Conservation (phyloP, 2,113 vertebrate genomes). For the Mus spicilegus region DNA sequence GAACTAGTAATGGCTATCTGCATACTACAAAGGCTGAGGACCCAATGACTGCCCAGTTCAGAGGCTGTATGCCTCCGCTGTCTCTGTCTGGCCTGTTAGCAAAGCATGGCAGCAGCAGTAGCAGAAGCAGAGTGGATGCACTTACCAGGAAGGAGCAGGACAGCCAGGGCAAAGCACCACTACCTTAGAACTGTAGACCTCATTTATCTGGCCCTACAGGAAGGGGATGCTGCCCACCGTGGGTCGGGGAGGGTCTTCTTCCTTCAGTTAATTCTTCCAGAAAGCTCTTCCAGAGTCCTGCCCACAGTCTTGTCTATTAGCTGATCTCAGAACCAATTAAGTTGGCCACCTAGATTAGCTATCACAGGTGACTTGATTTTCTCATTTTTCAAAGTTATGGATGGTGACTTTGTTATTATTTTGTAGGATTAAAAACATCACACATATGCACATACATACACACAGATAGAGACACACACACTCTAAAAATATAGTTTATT, state of each 20-base stretch:
- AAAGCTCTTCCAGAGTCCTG: background rate
- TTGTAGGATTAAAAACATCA: background rate
- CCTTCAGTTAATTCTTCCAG: background rate
- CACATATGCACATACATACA: background rate
- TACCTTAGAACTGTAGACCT: background rate
- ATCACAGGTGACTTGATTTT: background rate
- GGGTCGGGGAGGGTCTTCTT: background rate
- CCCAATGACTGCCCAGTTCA: background rate
- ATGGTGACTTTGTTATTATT: slow-evolving; percentile 5
- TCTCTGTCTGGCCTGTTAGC: background rate
- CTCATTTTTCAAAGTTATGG: background rate
- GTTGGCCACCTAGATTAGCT: background rate
- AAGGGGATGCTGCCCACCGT: background rate
- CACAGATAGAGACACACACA: background rate
- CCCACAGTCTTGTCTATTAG: background rate
- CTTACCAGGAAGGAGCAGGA: background rate
- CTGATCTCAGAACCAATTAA: background rate
- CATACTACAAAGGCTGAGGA: background rate
- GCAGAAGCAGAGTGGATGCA: background rate
- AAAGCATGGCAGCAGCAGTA: background rate
- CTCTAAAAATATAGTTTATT: background rate
- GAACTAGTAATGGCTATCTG: background rate
- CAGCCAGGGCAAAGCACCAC: too few relatives aligned
- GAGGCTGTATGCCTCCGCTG: background rate
- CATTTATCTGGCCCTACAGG: background rate